Evolutionary conservation across 2,888 invertebrate species (phyloP).

Genomic region (Torymus texanus): DNA sequence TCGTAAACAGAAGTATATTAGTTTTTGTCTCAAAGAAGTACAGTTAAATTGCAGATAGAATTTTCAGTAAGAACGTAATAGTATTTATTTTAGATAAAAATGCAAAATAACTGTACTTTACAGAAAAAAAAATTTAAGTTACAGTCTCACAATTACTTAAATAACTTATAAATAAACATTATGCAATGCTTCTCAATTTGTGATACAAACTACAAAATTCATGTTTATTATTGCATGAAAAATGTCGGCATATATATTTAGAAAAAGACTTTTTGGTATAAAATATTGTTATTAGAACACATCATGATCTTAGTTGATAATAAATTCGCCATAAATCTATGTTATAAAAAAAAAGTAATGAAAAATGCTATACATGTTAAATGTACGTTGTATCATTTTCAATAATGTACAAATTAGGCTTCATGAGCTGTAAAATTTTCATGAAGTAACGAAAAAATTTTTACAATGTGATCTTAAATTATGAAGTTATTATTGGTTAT

Average conservation of each 20-base stretch:
- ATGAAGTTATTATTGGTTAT: slow-evolving; percentile 45
- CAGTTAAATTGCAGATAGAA: slow-evolving; percentile 25
- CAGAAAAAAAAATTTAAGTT: slow-evolving; percentile 32
- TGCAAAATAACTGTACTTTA: slow-evolving; percentile 32
- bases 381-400: slow-evolving; percentile 30
- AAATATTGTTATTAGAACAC: slow-evolving; percentile 37
- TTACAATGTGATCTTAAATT: slow-evolving; percentile 27
- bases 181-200: slow-evolving; percentile 36
- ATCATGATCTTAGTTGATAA: slow-evolving; percentile 31
- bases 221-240: slow-evolving; percentile 10
- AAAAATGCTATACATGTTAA: slow-evolving; percentile 43
- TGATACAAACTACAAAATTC: slow-evolving; percentile 9
- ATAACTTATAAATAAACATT: slow-evolving; percentile 41
- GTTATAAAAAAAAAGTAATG: slow-evolving; percentile 39
- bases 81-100: slow-evolving; percentile 19
- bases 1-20: slow-evolving; percentile 17
- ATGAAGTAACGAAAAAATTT: slow-evolving; percentile 36
- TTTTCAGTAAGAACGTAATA: background rate
- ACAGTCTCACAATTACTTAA: slow-evolving; percentile 14
- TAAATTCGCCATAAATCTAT: slow-evolving; percentile 33
- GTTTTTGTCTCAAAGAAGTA: slow-evolving; percentile 10
- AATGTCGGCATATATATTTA: slow-evolving; percentile 26
- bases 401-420: slow-evolving; percentile 47
- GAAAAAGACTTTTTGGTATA: slow-evolving; percentile 41
- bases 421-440: slow-evolving; percentile 32